phyloP scores from a whole-genome alignment of 2,113 vertebrate species.

The Strigops habroptila region DNA sequence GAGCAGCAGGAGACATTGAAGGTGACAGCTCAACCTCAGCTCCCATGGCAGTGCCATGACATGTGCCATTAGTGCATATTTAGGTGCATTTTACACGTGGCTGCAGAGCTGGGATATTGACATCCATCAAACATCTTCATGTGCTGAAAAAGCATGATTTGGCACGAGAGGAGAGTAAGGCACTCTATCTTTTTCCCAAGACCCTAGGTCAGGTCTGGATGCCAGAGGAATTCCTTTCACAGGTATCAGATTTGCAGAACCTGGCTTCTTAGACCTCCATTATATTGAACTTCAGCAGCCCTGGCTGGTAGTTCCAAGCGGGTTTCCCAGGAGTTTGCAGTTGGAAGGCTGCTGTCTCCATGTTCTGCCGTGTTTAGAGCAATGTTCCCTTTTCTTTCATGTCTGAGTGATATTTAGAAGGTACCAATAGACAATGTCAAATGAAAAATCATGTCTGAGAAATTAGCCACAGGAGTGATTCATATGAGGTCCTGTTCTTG shows the following conservation, averaged over 20 bases:
- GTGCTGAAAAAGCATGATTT: not conserved
- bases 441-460: not conserved
- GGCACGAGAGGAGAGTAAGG: not conserved
- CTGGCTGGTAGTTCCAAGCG: not conserved
- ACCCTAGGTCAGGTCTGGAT: not conserved
- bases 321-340: not conserved
- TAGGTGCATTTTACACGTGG: not conserved
- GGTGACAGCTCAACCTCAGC: not conserved
- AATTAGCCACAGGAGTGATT: not conserved
- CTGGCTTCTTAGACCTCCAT: accelerated
- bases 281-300: not conserved
- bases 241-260: not conserved
- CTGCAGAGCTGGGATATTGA: not conserved
- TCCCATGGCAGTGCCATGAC: not conserved
- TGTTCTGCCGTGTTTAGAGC: not conserved
- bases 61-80: not conserved
- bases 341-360: not conserved
- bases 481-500: not conserved
- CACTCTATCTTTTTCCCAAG: not conserved
- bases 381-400: not conserved
- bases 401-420: not conserved
- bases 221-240: not conserved
- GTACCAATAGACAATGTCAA: not conserved
- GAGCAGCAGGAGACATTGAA: not conserved
- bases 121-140: not conserved